These are phyloP conservation scores for Cylloceria caligata DNA, from an alignment of 2,888 invertebrate genomes.

Conservation along the genomic window DNA sequence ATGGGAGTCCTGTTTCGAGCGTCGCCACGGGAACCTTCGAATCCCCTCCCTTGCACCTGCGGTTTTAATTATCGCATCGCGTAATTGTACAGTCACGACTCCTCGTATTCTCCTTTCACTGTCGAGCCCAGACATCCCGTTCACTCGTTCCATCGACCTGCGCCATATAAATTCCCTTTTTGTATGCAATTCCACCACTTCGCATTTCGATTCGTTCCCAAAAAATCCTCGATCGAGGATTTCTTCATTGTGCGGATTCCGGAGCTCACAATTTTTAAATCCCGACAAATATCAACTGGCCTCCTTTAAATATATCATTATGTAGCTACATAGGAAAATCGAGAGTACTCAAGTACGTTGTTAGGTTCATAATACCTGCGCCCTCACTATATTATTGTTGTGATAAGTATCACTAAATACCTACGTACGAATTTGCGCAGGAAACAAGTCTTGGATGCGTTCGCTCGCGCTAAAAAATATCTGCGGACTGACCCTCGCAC, in stretches of 20 bases:
- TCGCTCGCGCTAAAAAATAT: slow-evolving; percentile 69
- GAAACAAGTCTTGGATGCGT: slow-evolving; percentile 68
- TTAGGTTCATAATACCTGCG: slow-evolving; percentile 1
- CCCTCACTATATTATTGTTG: slow-evolving; percentile 37
- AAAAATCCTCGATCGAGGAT: not conserved
- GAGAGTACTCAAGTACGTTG: slow-evolving; percentile 27
- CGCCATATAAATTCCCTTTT: not conserved
- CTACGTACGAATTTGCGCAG: slow-evolving; percentile 56
- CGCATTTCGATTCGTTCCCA: slow-evolving; percentile 10
- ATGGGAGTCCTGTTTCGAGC: slow-evolving; percentile 40
- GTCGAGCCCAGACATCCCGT: slow-evolving; percentile 33
- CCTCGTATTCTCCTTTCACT: slow-evolving; percentile 1
- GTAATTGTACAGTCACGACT: slow-evolving; percentile 21
- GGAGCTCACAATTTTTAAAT: slow-evolving; percentile 19
- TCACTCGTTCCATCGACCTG: slow-evolving; percentile 37
- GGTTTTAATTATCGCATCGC: slow-evolving; percentile 55
- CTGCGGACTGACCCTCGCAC: slow-evolving; percentile 66
- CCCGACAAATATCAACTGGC: slow-evolving; percentile 51
- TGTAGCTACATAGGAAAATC: slow-evolving; percentile 66
- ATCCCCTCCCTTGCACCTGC: slow-evolving; percentile 34
- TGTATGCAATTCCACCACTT: slow-evolving; percentile 2
- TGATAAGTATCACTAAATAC: slow-evolving; percentile 53
- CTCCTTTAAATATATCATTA: slow-evolving; percentile 39
- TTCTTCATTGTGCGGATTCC: slow-evolving; percentile 5
- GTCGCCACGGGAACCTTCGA: slow-evolving; percentile 49